These are phyloP conservation scores for Recurvirostra avosetta DNA, from an alignment of 2,113 vertebrate species.

Conservation along the genomic window DNA sequence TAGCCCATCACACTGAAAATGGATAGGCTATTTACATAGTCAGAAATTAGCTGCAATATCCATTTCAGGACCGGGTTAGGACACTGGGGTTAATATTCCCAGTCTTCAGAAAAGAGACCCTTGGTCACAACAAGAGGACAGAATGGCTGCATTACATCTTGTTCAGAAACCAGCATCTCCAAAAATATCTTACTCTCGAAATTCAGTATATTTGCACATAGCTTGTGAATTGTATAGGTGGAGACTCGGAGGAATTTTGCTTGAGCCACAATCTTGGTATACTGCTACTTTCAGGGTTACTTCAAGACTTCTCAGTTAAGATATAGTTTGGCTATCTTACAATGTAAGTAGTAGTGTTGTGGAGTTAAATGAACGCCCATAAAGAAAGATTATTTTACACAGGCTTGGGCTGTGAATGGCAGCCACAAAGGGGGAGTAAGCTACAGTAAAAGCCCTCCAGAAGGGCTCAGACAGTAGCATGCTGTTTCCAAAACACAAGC, in stretches of 20 bases:
- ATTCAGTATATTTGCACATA: background rate
- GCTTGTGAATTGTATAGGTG: background rate
- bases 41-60: slow-evolving; percentile 9
- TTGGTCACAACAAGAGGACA: background rate
- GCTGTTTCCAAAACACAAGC: background rate
- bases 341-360: background rate
- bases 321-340: background rate
- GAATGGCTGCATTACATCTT: background rate
- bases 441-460: background rate
- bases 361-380: background rate
- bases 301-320: background rate
- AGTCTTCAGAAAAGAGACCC: background rate
- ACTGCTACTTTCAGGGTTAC: background rate
- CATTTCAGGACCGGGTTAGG: background rate
- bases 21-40: background rate
- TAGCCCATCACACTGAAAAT: background rate
- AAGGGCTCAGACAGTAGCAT: background rate
- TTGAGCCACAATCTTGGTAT: rapidly evolving
- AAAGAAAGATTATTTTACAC: background rate
- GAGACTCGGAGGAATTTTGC: background rate
- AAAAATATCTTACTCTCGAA: background rate
- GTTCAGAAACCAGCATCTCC: background rate
- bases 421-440: background rate
- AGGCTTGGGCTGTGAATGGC: background rate
- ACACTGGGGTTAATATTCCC: background rate